A percentile compares a stretch with the other conserved stretches of the same genome.
These are phyloP conservation scores for Drosophila leonis DNA, from an alignment of 2,888 invertebrate genomes.

Conservation along the genomic window DNA sequence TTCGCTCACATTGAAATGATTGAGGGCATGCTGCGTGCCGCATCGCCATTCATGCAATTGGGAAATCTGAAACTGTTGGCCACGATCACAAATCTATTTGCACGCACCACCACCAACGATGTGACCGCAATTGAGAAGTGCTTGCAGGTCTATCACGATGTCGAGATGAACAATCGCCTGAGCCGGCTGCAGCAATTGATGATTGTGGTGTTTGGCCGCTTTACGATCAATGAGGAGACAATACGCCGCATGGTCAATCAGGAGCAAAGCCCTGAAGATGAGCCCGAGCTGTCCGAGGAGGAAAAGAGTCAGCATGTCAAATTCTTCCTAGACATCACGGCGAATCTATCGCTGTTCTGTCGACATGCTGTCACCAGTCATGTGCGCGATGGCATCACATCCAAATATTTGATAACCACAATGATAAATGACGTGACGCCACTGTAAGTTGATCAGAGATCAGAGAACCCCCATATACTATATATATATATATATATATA, in stretches of 20 bases:
- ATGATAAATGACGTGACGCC: constrained; percentile 61
- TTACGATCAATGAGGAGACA: constrained; percentile 86
- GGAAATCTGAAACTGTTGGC: constrained; percentile 91
- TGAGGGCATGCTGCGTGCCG: constrained; percentile 91
- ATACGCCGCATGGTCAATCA: constrained; percentile 80
- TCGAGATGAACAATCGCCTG: constrained; percentile 80
- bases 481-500: background rate
- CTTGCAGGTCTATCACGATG: constrained; percentile 29
- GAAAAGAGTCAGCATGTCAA: constrained; percentile 85
- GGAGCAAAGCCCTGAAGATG: constrained; percentile 53
- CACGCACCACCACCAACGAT: constrained; percentile 88
- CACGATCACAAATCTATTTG: constrained; percentile 91
- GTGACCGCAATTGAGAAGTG: constrained; percentile 28
- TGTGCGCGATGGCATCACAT: constrained; percentile 84
- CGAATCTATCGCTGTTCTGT: constrained; percentile 90
- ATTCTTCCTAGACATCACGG: constrained; percentile 88
- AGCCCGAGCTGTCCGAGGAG: constrained; percentile 36
- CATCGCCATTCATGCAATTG: constrained; percentile 88
- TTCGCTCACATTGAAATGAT: constrained; percentile 93
- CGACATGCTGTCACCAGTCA: constrained; percentile 89
- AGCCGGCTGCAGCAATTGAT: constrained; percentile 91
- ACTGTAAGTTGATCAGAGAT: constrained; percentile 45
- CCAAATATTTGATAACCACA: constrained; percentile 63
- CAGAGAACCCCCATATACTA: background rate
- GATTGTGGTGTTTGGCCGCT: constrained; percentile 91